Base-by-base conservation (phyloP, 2,113 vertebrate genomes). In the Calidris pugnax region DNA sequence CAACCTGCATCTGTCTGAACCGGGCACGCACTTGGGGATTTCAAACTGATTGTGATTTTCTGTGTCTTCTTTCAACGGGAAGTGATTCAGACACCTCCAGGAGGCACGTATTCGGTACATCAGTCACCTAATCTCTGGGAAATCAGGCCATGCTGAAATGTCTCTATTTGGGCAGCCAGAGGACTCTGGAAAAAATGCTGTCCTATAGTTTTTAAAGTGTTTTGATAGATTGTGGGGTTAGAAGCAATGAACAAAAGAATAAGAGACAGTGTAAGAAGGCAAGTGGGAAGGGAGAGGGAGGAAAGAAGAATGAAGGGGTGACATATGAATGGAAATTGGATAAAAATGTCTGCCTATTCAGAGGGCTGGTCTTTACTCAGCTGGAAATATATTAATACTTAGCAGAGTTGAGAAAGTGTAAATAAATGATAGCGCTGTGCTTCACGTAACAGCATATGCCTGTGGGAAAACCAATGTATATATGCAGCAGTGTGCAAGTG, bases 81-180 rank as follows among this genome's bases (percentile, higher is more conserved):
- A 92, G 66, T 93, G 91, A 92, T 92, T 96, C 94, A 95, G 89
- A 89, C 56, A 87, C 69, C 62, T 96, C 10, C 24, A 85, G 77
- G 74, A 97, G 71, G 41, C 62, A 73, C 1, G 19, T 59, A 74
- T 82, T 87, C 0, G 9, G 56, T 64, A 77, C 53, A 57, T 62
- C 77, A 75, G 71, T 85, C 71, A 71, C 59, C 47, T 85, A 37
- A 87, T 53, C 66, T 75, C 62, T 82, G 66, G 74, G 67, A 95
- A 87, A 90, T 30, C 27, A 76, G 55, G 37, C 55, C 64, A 35
- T 50, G 62, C 12, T 79, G 81, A 96, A 93, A 87, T 30, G 33
- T 53, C 69, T 86, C 28, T 75, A 16, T 83, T 33, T 87, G 57
- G 67, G 55, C 45, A 85, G 26, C 18, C 13, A 18, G 67, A 94